Evolutionary conservation across 1,140 invertebrate species (phyloP).

Genomic region (Zaprionus capensis): DNA sequence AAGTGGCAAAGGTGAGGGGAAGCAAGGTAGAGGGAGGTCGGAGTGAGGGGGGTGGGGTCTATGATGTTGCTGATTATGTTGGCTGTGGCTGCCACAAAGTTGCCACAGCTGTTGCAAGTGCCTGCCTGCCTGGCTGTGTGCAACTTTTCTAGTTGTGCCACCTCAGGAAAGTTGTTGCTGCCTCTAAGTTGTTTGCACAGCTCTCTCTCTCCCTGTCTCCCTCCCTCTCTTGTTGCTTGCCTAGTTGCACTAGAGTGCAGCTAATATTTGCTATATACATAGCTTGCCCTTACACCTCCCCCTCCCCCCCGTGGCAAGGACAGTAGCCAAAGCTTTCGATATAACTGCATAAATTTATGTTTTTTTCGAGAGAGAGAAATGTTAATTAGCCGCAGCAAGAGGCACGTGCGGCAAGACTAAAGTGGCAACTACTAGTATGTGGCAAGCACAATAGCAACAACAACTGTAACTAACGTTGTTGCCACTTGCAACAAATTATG

Average conservation of each 20-base stretch:
- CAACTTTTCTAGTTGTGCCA: slow-evolving; percentile 57
- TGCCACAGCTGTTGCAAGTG: slow-evolving; percentile 29
- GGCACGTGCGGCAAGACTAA: slow-evolving; percentile 56
- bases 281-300: neutral
- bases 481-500: slow-evolving; percentile 59
- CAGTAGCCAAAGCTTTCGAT: slow-evolving; percentile 50
- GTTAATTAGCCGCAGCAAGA: slow-evolving; percentile 60
- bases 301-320: slow-evolving; percentile 43
- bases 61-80: slow-evolving; percentile 33
- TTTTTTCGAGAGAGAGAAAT: slow-evolving; percentile 57
- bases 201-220: slow-evolving; percentile 13
- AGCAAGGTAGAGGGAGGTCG: neutral
- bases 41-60: neutral
- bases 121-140: neutral
- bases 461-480: slow-evolving; percentile 22
- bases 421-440: slow-evolving; percentile 9
- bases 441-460: slow-evolving; percentile 10
- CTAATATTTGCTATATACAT: neutral
- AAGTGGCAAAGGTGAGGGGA: slow-evolving; percentile 12
- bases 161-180: slow-evolving; percentile 36
- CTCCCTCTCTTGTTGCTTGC: slow-evolving; percentile 22
- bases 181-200: slow-evolving; percentile 34
- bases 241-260: slow-evolving; percentile 27
- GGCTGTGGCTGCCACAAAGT: slow-evolving; percentile 8
- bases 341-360: slow-evolving; percentile 62